Evolutionary conservation across 2,113 vertebrate genomes (phyloP), one percentile per base, ranked within the genome.

Genomic region (Gulo gulo): DNA sequence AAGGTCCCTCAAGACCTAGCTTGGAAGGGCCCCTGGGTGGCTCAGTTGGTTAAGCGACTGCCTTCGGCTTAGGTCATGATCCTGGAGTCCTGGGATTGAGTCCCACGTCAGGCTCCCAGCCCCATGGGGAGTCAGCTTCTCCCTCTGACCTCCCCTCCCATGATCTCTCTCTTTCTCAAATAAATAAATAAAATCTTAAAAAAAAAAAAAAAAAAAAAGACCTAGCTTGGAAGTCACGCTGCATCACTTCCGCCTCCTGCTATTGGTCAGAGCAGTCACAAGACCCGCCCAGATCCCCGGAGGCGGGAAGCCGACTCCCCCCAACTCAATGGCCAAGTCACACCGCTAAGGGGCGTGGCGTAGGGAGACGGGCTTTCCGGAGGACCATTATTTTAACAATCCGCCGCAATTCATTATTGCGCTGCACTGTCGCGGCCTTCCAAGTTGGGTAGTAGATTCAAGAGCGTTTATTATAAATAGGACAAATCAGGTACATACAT

Each of bases 281-380:
- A 67, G 88, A 5, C 34, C 57, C 24, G 10, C 29, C 34, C 42
- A 13, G 31, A 63, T n/a, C 34, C 34, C 59, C 11, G 34, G 61
- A 36, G 24, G 45, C 18, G 0, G n/a, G 63, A 31, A 42, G 39
- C 45, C 13, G 29, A 78, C 23, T 21, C 0, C 4, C 47, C 13
- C 24, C 39, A 42, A 34, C 16, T 21, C 31, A 6, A 42, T 1
- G 24, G 12, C n/a, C 23, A 73, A 20, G 39, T 34, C 88, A 26
- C 4, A 21, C 21, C 3, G n/a, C 23, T 11, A 18, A 20, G 71
- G 4, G 31, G 31, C 18, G 15, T 52, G n/a, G 45, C 29, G 1
- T 2, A 2, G 55, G 55, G 55, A 34, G 16, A 14, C 55, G 0
- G 20, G 24, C 12, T 65, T 26, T 1, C 7, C 18, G 1, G 5